Base-by-base conservation (phyloP, 2,113 vertebrate species). In the Mus pahari region DNA sequence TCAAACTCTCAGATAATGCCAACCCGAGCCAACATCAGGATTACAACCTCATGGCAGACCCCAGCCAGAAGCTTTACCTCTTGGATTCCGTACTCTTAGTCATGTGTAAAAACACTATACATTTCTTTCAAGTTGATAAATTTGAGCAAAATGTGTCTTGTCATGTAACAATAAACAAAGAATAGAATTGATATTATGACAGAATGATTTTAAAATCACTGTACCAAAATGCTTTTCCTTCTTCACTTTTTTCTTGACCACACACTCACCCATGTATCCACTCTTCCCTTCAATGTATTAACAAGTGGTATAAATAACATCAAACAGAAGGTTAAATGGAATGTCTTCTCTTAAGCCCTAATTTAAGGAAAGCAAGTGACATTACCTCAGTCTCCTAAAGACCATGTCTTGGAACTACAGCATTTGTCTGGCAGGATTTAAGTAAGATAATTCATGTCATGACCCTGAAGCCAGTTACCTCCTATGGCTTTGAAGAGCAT, bases 321-420 rank as follows among this genome's bases (percentile, higher is more conserved):
- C 39, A 83, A 90, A 68, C 0, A 93, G 39, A 89, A 89, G 60
- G 66, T 48, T 89, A 81, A 31, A 86, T 75, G 28, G 8, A 31
- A 81, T 93, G 75, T 96, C 39, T 73, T 95, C 17, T 31, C 73
- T 94, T 48, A 89, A 55, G 24, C 24, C 8, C 11, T 79, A 55
- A 58, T 45, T 79, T 39, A 68, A 45, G 60, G 7, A 53, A 70
- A 89, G 31, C 20, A 12, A 2, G 7, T 53, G 48, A 50, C 26
- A 39, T 12, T 64, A 5, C 2, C 4, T 5, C 2, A 66, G 16
- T 36, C 3, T 53, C 68, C 58, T 45, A 81, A 75, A 60, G 36
- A 92, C 8, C 3, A 16, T 53, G 20, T 50, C 45, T 86, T 26
- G 17, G 22, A 91, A 17, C 71, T 68, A 74, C 1, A 31, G 62